Base-by-base conservation (phyloP, 2,113 vertebrate genomes). In the Delphinapterus leucas region DNA sequence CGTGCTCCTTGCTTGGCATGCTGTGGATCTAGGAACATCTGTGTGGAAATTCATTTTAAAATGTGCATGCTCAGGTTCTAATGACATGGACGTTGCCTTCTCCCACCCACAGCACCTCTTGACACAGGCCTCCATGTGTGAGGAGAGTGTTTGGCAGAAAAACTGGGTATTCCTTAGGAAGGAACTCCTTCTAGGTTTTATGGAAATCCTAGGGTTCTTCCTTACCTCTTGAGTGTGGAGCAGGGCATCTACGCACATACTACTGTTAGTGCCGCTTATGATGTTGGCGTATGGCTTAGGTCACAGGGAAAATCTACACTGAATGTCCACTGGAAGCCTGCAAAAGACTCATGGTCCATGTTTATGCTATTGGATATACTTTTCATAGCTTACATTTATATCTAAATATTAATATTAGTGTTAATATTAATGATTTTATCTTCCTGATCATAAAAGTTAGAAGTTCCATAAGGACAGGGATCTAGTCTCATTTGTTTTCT, bases 241-340 rank as follows among this genome's bases (percentile, higher is more conserved):
- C 17, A 21, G 18, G 47, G 55, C 18, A 44, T 83, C 70, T 18
- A 11, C 3, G 12, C 31, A 26, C 33, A 31, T 14, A 0, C 36
- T 21, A 13, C 13, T 1, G 18, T 6, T 0, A 10, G 1, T 15
- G 23, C 73, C 44, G 41, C 23, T 8, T 60, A 1, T 15, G 38
- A 10, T n/a, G 26, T 33, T 71, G 33, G 2, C 13, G 0, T 49
- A 15, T 6, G 5, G 9, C 18, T 2, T 55, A 23, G 65, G 25
- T 28, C 12, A 28, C 44, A 9, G n/a, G 13, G 31, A 36, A 21
- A n/a, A 33, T 67, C n/a, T 36, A 14, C 11, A 5, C 0, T 25
- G 33, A 1, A 1, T 10, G 21, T 49, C 21, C 33, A 5, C 53
- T 67, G n/a, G 47, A 73, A 86, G 67, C 41, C 21, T 36, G 31